Evolutionary conservation across 1,140 invertebrate species (phyloP).

Genomic region (Neodiprion pinetum): DNA sequence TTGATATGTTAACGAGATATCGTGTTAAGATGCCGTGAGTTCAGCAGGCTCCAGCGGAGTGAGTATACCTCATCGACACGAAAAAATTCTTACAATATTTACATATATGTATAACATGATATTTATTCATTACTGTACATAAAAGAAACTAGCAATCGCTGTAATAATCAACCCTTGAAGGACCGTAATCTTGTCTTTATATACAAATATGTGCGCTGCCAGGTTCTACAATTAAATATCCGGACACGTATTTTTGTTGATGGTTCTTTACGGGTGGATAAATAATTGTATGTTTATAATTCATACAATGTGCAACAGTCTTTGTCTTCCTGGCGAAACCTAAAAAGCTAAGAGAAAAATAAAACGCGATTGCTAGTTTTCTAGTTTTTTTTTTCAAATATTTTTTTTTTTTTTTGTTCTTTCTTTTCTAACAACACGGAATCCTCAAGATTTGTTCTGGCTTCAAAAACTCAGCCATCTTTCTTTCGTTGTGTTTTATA

Average conservation of each 20-base stretch:
- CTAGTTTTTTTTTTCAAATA: constrained; percentile 29
- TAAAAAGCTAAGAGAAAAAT: not conserved
- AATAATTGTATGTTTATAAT: no score
- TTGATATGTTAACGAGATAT: constrained; percentile 56
- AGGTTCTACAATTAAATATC: no score
- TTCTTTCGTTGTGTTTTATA: constrained; percentile 60
- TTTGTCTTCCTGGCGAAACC: no score
- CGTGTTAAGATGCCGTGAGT: constrained; percentile 48
- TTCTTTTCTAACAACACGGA: constrained; percentile 33
- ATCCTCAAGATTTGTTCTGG: not conserved
- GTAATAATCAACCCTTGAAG: no score
- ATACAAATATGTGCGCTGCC: no score
- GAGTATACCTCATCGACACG: constrained; percentile 51
- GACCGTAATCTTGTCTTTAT: no score
- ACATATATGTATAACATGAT: constrained; percentile 21
- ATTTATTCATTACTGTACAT: constrained; percentile 43
- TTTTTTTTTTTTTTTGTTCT: not conserved
- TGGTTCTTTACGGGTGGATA: no score
- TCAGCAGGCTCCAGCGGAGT: constrained; percentile 51
- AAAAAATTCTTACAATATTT: constrained; percentile 41
- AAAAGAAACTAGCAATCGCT: constrained; percentile 43
- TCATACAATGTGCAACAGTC: no score
- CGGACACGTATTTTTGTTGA: no score
- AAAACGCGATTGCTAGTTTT: constrained; percentile 46
- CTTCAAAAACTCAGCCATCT: not conserved